Conservation (phyloP, 2,888 invertebrate species). For the Cybosia mesomella region DNA sequence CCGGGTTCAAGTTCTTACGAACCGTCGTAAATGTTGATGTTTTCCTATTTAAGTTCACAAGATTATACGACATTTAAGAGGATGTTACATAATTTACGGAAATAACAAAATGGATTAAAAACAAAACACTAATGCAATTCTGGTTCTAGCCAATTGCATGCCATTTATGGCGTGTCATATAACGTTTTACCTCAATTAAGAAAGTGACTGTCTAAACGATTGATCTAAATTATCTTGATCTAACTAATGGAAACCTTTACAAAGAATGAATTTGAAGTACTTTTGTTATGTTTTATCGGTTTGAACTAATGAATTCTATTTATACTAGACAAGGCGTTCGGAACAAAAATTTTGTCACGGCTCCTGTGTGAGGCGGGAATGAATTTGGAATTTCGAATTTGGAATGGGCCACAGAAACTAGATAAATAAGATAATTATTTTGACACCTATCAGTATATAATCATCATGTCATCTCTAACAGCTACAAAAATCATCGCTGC, state of each 20-base stretch:
- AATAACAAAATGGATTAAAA: conserved; percentile 10
- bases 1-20: too few species aligned
- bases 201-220: neutral
- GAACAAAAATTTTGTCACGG: too few species aligned
- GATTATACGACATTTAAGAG: neutral
- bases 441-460: too few species aligned
- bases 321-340: too few species aligned
- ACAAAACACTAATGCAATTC: neutral
- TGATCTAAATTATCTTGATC: neutral
- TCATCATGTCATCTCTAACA: too few species aligned
- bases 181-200: neutral
- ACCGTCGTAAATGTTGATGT: too few species aligned
- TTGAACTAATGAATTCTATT: too few species aligned
- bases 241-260: neutral
- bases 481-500: too few species aligned
- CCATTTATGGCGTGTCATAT: neutral
- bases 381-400: too few species aligned
- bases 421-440: too few species aligned
- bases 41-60: neutral
- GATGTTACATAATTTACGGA: conserved; percentile 23
- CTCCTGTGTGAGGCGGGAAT: too few species aligned
- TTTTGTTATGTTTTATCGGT: neutral
- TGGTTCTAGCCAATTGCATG: neutral
- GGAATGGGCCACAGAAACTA: too few species aligned
- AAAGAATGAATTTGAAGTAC: neutral